Conservation (phyloP, 2,113 vertebrate species). For the Gasterosteus aculeatus region DNA sequence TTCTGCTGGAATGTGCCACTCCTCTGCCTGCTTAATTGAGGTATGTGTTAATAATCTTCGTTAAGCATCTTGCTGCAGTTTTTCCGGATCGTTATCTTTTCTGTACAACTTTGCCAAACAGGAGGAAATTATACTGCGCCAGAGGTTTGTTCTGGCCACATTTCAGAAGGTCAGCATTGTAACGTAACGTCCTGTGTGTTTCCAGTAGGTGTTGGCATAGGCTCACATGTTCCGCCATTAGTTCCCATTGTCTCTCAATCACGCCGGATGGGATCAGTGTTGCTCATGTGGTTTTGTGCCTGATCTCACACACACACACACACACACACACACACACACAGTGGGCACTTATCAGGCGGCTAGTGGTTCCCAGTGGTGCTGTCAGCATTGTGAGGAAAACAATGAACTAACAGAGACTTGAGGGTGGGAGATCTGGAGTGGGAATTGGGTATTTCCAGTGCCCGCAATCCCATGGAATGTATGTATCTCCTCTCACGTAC, state of each 20-base stretch:
- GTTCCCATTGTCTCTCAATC: constrained; percentile 44
- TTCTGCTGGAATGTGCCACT: not conserved
- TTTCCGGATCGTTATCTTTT: not conserved
- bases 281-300: constrained; percentile 30
- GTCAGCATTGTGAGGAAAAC: constrained; percentile 70
- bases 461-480: constrained; percentile 40
- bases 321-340: not conserved
- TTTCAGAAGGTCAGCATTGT: constrained; percentile 47
- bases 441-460: constrained; percentile 65
- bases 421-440: constrained; percentile 56
- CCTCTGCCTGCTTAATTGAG: not conserved
- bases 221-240: constrained; percentile 24
- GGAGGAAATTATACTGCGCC: constrained; percentile 15
- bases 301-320: not conserved
- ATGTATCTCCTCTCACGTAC: not conserved
- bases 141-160: constrained; percentile 37
- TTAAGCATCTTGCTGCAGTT: not conserved
- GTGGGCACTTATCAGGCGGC: constrained; percentile 40
- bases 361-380: constrained; percentile 42
- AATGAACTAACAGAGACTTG: constrained; percentile 62
- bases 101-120: not conserved
- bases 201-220: constrained; percentile 30
- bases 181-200: constrained; percentile 38
- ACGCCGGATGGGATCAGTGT: constrained; percentile 45
- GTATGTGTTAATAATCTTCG: not conserved